Evolutionary conservation across 2,888 invertebrate genomes (phyloP), one percentile per base, ranked within the genome.

Genomic region (Magallana nippona): DNA sequence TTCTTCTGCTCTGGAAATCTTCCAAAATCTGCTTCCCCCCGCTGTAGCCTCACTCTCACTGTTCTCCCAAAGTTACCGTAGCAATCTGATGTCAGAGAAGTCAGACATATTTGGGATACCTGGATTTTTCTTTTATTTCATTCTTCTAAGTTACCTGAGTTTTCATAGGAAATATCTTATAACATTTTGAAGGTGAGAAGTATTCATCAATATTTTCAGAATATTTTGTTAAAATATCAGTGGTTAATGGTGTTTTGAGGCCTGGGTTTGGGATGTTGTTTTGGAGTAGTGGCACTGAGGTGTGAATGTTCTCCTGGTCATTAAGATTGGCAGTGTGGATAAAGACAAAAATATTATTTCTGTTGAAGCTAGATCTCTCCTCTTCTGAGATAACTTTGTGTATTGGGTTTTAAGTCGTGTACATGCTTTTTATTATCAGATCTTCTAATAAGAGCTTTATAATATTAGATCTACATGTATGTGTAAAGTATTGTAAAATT

Each of bases 31-130:
- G 5, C 22, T 80, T 13, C 62, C 81, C n/a, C 81, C 81, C 19
- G 15, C 22, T 27, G 81, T 10, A 32, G 81, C 81, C 81, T 62
- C 81, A 81, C 81, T 81, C 81, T 81, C 81, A 81, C 81, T 81
- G 32, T 71, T 32, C 71, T 71, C 27, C 17, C 71, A 71, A 44
- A 71, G 71, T 71, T 71, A 71, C 71, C 71, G 32, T 71, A 71
- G 71, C 71, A 32, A 62, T 44, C 81, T 60, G 60, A 57, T 44
- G 57, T 81, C 57, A 44, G 60, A 81, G 81, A 44, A 81, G 32
- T 81, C 57, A 79, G 79, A 81, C 81, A 81, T 62, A 81, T 81
- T 62, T 62, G 81, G 81, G 60, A 81, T 81, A 79, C 79, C 56
- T 57, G 27, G 27, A 79, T 56, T 79, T 27, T 44, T 78, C 32